phyloP scores from a whole-genome alignment of 2,113 vertebrate genomes.

The Oncorhynchus tshawytscha region DNA sequence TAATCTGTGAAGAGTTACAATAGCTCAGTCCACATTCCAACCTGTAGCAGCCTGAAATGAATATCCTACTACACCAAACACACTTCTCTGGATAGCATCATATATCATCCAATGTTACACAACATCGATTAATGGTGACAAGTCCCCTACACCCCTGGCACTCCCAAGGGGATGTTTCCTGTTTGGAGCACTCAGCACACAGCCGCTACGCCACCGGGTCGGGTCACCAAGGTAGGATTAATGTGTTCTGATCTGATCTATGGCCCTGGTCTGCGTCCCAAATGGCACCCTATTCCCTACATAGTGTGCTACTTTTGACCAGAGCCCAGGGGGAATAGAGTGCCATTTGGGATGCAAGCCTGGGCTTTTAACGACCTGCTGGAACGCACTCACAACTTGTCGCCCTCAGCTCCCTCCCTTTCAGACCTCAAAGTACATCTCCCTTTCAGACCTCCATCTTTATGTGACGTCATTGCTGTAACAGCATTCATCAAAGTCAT shows the following conservation, averaged over 20 bases:
- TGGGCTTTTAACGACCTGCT: background rate
- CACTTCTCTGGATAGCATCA: background rate
- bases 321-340: no score
- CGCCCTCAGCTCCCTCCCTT: background rate
- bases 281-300: no score
- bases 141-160: no score
- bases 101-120: conserved; percentile 8
- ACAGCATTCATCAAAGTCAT: background rate
- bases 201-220: background rate
- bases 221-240: conserved; percentile 6
- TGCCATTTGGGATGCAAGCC: no score
- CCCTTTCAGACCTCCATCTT: no score
- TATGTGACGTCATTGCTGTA: background rate
- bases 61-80: background rate
- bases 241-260: conserved; percentile 1
- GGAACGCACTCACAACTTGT: background rate
- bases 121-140: conserved; percentile 12
- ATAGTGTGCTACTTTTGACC: no score
- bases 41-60: background rate
- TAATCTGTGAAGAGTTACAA: background rate
- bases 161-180: background rate
- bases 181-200: conserved; percentile 1
- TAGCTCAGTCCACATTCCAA: background rate
- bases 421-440: background rate
- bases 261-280: background rate